These are phyloP conservation scores for Caenorhabditis doughertyi DNA, from an alignment of 2,888 invertebrate genomes.

Conservation along the genomic window DNA sequence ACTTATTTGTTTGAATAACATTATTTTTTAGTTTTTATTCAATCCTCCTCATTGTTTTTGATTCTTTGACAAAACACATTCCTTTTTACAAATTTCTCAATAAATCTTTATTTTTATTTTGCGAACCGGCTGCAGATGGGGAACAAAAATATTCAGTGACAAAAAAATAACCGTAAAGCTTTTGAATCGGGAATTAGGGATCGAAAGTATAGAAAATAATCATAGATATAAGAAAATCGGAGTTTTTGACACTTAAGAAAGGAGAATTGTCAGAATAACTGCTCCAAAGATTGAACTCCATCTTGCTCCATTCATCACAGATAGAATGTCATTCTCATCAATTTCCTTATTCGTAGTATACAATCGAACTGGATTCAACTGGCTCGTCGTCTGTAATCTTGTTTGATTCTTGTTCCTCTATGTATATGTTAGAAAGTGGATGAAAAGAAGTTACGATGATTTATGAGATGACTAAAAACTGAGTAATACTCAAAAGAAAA, in stretches of 20 bases:
- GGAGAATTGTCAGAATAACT: background rate
- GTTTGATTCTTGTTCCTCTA: constrained; percentile 19
- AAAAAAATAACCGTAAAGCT: constrained; percentile 43
- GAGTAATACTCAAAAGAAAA: constrained; percentile 4
- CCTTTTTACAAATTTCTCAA: constrained; percentile 21
- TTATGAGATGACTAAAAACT: constrained; percentile 23
- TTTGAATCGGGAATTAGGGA: constrained; percentile 33
- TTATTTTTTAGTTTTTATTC: constrained; percentile 12
- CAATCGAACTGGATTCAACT: constrained; percentile 61
- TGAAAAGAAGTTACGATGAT: constrained; percentile 32
- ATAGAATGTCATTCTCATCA: constrained; percentile 56
- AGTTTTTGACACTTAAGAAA: background rate
- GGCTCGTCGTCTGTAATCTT: constrained; percentile 45
- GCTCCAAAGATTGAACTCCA: background rate
- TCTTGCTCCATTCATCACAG: constrained; percentile 46
- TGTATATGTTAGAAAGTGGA: background rate
- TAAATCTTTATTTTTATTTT: constrained; percentile 18
- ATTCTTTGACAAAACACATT: constrained; percentile 53
- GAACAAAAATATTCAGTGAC: background rate
- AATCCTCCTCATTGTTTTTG: constrained; percentile 48
- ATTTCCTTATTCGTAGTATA: constrained; percentile 57
- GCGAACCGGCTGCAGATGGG: background rate
- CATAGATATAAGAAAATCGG: no score
- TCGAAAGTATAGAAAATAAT: background rate
- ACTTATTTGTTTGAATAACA: constrained; percentile 34